Base-by-base conservation (phyloP, 2,888 invertebrate species). In the Eristalis pertinax region DNA sequence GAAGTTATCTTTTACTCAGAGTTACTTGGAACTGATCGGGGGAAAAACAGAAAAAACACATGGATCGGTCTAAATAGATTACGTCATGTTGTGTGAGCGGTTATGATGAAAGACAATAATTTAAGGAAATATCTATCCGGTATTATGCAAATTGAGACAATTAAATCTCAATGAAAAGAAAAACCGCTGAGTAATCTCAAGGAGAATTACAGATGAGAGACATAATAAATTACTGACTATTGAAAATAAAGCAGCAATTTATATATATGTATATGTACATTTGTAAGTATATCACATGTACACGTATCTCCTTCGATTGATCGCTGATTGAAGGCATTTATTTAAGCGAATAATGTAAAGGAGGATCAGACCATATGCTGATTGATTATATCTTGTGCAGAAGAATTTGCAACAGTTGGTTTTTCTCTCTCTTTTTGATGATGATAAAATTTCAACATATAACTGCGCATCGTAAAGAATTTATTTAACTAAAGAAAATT, bases 131-230 rank as follows among this genome's bases (percentile, higher is more conserved):
- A 78, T 77, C 83, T 85, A 82, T 78, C 70, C 62, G 74, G 70
- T 65, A 74, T 78, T 83, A 86, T 86, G 82, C 86, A 86, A 82
- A 86, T 86, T 74, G 83, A 78, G 67, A 75, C 78, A 86, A 83
- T 86, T 83, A 78, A 83, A 78, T 78, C 63, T 75, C 78, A 70
- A 83, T 83, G 58, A 70, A 60, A 65, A 56, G 19, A 70, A 74
- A 70, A 84, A 60, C 69, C 72, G 56, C 64, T 64, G 69, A 78
- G 69, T 29, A 70, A 82, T 70, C 65, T 82, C 78, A 86, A 78
- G 74, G 83, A 35, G 70, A 82, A 24, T 64, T 19, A 63, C 62
- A 78, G 69, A 50, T 5, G 64, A 68, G 63, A 8, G 50, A 60
- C 19, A 65, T 69, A 56, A 78, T 69, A 60, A 76, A 82, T 69